Conservation (phyloP, 2,888 invertebrate species). For the Eupsilia transversa region DNA sequence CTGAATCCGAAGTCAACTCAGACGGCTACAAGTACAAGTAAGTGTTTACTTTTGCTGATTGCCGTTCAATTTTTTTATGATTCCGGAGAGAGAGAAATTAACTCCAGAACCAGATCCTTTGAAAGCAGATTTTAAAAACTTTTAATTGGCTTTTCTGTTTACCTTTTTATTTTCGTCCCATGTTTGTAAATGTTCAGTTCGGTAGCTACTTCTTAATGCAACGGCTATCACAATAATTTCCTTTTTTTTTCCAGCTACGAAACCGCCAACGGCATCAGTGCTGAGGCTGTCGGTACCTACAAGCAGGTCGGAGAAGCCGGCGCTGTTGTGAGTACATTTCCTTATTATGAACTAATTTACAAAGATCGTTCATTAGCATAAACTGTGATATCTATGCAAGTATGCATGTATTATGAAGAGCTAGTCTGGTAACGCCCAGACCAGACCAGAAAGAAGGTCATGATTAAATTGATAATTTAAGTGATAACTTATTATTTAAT, state of each 20-base stretch:
- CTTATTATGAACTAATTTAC: not conserved
- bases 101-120: not conserved
- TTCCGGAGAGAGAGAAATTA: not conserved
- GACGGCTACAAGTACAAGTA: conserved; percentile 74
- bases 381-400: not conserved
- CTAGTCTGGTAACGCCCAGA: not conserved
- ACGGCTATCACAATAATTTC: not conserved
- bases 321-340: conserved; percentile 73
- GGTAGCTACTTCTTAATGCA: not conserved
- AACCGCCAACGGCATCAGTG: conserved; percentile 90
- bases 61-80: not conserved
- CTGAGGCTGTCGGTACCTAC: conserved; percentile 86
- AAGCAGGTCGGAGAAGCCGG: conserved; percentile 82
- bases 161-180: not conserved
- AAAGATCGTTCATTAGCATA: not conserved
- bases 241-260: conserved; percentile 84
- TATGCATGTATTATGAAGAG: not conserved
- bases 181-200: not conserved
- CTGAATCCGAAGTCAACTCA: conserved; percentile 65
- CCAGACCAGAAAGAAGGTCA: not conserved
- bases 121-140: not conserved
- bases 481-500: conserved; percentile 7
- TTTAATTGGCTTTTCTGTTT: not conserved
- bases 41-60: conserved; percentile 43
- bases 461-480: not conserved